Base-by-base conservation (phyloP, 2,797 vertebrate genomes). In the Periparus ater region DNA sequence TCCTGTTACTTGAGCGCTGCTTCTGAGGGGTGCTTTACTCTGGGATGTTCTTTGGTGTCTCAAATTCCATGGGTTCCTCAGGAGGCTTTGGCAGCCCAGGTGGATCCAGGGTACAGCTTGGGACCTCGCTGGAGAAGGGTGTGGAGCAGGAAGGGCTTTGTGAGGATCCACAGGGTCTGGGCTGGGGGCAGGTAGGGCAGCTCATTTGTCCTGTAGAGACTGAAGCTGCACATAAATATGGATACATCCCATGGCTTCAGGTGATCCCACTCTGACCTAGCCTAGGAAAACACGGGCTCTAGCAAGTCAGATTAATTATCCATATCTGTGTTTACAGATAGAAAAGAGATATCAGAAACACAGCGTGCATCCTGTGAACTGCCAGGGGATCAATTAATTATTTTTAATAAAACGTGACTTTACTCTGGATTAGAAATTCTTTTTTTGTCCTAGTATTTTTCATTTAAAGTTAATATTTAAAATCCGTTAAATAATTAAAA, bases 401-500 rank as follows among this genome's bases (percentile, higher is more conserved):
- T 78, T 94, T 89, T 91, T 79, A 32, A 74, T 75, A 81, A 90
- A 85, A 89, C 62, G 53, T 67, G 85, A 86, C 55, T 62, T 60
- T 87, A 62, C 45, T 89, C 76, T 55, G 12, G 22, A 90, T 85
- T 77, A 85, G 67, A 82, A 91, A 78, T 45, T 58, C 15, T 40
- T 85, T 45, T 75, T 89, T 85, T 55, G 73, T 79, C 51, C 53
- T 32, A 47, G 44, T 76, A 51, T 82, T 93, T 81, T 90, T 94
- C 20, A 60, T 87, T 91, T 82, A 84, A 95, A 77, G 61, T 74
- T 80, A 89, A 71, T 86, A 84, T 74, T 91, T 89, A 82, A 91
- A 93, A 81, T 73, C 50, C 74, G 77, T 88, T 95, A 91, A 96
- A 93, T 92, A 81, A 91, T 89, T 22, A 15, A 85, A 80, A 72